Evolutionary conservation across 1,140 invertebrate genomes (phyloP), one percentile per base, ranked within the genome.

Genomic region (Drosophila hydei): DNA sequence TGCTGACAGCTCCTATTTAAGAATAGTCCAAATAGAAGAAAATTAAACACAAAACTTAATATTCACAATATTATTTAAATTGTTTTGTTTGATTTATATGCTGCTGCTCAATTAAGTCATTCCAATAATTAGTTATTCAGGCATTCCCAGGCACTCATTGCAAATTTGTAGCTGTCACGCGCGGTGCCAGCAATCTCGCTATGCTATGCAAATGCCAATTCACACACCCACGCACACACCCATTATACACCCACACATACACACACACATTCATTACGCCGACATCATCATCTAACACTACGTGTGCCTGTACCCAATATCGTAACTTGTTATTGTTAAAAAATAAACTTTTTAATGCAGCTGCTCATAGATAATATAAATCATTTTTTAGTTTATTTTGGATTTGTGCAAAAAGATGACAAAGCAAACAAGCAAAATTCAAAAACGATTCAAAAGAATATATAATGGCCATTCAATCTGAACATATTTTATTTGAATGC

Each of bases 361-460:
- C 75, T 77, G 50, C 59, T 79, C 55, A 73, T 73, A 11, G 12
- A 18, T 7, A 23, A 21, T 6, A 50, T 30, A 18, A 11, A n/a
- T 18, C 16, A 45, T 45, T 56, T 79, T 77, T 62, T 27, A 61
- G 30, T 75, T 43, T 47, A 33, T 43, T 47, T 50, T 74, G 71
- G 43, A 75, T 75, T 72, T 69, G 70, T 81, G 75, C 71, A 84
- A 52, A 60, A 88, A 81, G 81, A 81, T 88, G 75, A 81, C 83
- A 87, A 87, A 88, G 83, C 78, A 87, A 88, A 88, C 63, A 69
- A 78, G 78, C 74, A 75, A 85, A 85, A 87, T 87, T 85, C 74
- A 77, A 72, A 85, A 38, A 50, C 54, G 9, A 60, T 50, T 43
- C 30, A 33, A 73, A 62, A n/a, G 36, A n/a, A 40, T 14, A 14